Evolutionary conservation across 2,797 vertebrate species (phyloP).

Genomic region (Lithobates sylvaticus): DNA sequence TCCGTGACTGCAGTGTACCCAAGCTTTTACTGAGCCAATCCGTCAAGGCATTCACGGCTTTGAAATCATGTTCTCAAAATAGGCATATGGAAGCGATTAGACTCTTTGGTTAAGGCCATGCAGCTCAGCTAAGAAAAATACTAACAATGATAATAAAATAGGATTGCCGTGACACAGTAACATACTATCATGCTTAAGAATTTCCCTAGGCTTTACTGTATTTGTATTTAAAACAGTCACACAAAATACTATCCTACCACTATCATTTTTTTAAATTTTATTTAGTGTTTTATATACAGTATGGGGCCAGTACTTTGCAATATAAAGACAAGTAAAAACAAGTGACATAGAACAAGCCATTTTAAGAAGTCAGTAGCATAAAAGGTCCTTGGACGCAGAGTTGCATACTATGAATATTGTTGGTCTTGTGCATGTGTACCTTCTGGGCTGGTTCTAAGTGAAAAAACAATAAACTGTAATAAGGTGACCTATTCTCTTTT

Average conservation of each 20-base stretch:
- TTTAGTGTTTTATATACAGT: no score
- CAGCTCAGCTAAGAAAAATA: constrained; percentile 49
- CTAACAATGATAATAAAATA: background rate
- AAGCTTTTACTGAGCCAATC: constrained; percentile 77
- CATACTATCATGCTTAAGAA: background rate
- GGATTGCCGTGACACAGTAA: background rate
- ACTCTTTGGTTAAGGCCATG: constrained; percentile 76
- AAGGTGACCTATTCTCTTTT: no score
- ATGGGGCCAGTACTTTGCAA: no score
- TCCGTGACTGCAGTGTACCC: constrained; percentile 80
- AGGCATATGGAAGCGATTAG: constrained; percentile 88
- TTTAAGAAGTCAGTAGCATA: no score
- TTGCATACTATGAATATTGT: no score
- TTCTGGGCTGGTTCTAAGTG: no score
- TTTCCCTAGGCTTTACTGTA: background rate
- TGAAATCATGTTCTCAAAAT: constrained; percentile 81
- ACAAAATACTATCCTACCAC: background rate
- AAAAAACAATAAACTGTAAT: no score
- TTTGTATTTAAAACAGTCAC: background rate
- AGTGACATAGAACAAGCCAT: no score
- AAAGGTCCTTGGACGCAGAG: no score
- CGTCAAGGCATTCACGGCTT: constrained; percentile 84
- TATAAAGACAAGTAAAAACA: no score
- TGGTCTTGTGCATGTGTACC: no score
- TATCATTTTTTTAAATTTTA: background rate